A percentile compares a stretch with the other conserved stretches of the same genome.
phyloP scores from a whole-genome alignment of 2,797 vertebrate genomes.

The Chloroceryle inda region DNA sequence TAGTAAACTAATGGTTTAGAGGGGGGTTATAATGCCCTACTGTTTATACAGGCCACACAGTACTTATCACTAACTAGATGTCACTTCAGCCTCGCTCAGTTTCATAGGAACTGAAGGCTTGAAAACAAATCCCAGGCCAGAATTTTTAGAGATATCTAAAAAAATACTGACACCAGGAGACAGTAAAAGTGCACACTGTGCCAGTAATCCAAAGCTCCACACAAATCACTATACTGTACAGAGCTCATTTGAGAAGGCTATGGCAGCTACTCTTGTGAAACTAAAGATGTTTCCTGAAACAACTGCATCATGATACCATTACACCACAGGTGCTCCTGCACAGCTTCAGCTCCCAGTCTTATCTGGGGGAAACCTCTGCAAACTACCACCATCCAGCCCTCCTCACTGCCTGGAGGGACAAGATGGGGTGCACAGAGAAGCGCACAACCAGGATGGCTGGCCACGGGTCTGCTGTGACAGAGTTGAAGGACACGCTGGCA shows the following conservation, averaged over 20 bases:
- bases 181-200: background rate
- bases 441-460: fast-evolving
- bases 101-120: background rate
- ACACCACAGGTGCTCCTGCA: background rate
- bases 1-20: background rate
- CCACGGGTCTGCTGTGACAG: background rate
- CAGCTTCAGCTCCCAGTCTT: background rate
- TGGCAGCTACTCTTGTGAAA: slow-evolving; percentile 42
- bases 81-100: background rate
- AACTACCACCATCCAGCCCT: background rate
- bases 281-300: slow-evolving; percentile 47
- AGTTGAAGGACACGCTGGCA: background rate
- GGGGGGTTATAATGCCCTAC: background rate
- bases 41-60: background rate
- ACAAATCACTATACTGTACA: background rate
- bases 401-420: background rate
- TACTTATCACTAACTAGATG: background rate
- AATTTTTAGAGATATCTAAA: background rate
- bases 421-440: background rate
- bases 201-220: background rate
- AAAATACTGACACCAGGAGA: background rate
- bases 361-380: background rate
- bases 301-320: background rate
- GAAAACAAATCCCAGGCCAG: background rate
- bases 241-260: slow-evolving; percentile 28